These are phyloP conservation scores for Crepidodera aurea DNA, from an alignment of 2,888 invertebrate species.

Conservation along the genomic window DNA sequence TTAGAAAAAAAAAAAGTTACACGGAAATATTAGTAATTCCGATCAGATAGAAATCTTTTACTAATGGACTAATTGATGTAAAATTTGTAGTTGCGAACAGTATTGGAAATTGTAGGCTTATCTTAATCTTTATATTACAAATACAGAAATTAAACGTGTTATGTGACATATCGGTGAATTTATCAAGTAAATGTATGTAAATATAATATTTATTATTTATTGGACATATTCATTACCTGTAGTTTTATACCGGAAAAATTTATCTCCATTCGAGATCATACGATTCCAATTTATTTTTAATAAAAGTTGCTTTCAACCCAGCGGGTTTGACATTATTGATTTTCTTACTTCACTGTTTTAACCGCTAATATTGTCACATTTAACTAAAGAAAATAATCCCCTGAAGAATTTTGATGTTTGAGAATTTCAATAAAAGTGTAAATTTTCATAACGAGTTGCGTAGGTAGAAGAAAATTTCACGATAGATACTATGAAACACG, in stretches of 20 bases:
- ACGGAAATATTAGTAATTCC: conserved; percentile 13
- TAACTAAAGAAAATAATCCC: background rate
- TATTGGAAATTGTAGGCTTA: conserved; percentile 26
- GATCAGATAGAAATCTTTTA: conserved; percentile 10
- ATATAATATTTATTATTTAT: conserved; percentile 5
- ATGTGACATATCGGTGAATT: conserved; percentile 1
- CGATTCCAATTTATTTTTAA: no score
- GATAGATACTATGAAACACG: conserved; percentile 28
- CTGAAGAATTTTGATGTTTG: background rate
- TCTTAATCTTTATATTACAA: conserved; percentile 18
- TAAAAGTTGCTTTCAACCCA: no score
- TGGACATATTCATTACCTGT: conserved; percentile 1
- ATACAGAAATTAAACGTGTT: conserved; percentile 19
- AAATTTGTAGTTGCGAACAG: conserved; percentile 21
- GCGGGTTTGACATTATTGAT: no score
- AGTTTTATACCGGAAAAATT: background rate
- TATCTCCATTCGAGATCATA: background rate
- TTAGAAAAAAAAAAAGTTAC: conserved; percentile 22
- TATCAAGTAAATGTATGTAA: conserved; percentile 11
- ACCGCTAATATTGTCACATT: no score
- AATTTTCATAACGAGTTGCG: conserved; percentile 13
- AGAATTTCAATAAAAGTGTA: background rate
- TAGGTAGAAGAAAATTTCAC: conserved; percentile 36
- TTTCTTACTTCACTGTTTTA: no score
- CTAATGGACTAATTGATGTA: conserved; percentile 31